Evolutionary conservation across 2,888 invertebrate species (phyloP), one percentile per base, ranked within the genome.

Genomic region (Carabus problematicus): DNA sequence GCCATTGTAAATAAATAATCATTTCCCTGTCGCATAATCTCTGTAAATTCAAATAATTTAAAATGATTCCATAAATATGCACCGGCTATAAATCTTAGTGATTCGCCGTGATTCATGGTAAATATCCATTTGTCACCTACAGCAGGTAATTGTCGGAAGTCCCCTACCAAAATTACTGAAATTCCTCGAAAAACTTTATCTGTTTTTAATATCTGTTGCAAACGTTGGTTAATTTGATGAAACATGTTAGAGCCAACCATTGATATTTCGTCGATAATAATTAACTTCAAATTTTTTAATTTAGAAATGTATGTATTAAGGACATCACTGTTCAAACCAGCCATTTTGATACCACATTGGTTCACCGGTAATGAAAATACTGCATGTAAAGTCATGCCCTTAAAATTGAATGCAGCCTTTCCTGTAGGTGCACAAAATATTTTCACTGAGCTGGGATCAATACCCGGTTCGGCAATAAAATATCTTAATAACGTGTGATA

Each of bases 191-290:
- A 79, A n/a, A 59, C 52, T 71, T 71, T 47, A 56, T 74, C 71
- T 16, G 49, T 70, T n/a, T 72, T 71, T 64, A 73, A 74, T 11
- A 77, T 77, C 74, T 80, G 76, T 66, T 73, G 70, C 29, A 79
- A 71, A 52, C 76, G 71, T 40, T 72, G 71, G 72, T 77, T 74
- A 12, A 79, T 72, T 45, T 72, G 71, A 3, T 71, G 62, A 1
- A 78, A 73, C 6, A 73, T 71, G 18, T 64, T 72, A 9, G 71
- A 55, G 2, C 76, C 75, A 6, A 78, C 74, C 77, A 79, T 76
- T 12, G 77, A 78, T 54, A 79, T 74, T 73, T 79, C 77, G 72
- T 79, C 78, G 55, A 79, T 77, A n/a, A 80, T 71, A 14, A 74
- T 59, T 6, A 72, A 56, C 61, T 71, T 58, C 18, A 73, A 49